Base-by-base conservation (phyloP, 2,888 invertebrate genomes). In the Ophion costatus region DNA sequence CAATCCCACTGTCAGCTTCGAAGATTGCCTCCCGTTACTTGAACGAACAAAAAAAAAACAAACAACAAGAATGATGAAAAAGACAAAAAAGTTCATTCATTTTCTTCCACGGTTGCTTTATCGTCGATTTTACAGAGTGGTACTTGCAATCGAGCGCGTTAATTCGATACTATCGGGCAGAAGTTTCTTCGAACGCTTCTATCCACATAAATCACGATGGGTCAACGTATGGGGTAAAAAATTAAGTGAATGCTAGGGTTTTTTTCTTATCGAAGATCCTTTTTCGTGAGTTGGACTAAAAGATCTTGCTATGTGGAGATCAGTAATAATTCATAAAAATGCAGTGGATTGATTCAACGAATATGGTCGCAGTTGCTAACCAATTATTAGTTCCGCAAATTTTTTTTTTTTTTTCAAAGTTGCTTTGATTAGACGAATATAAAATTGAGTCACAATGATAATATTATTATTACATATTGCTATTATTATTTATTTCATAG, bases 1-100 rank as follows among this genome's bases (percentile, higher is more conserved):
- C 73, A 24, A 74, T 45, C 42, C 10, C 7, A 61, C 61, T 63
- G 59, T 73, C 71, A 73, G 71, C 22, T 73, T 22, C 20, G n/a
- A 17, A 33, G 56, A 57, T 56, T 73, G 1, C 14, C 42, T 22
- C 38, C 42, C 17, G 22, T 42, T 73, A 22, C 57, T 42, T 10
- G 14, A 17, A 6, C n/a, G 14, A 73, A 73, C 14, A 22, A 71
- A 59, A 20, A 59, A 20, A 59, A 59, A 59, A 22, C 6, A 59
- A 45, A 51, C 4, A 51, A 51, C 17, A 51, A 6, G 42, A 45
- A 51, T 51, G 17, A 51, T 51, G 1, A 22, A 59, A 17, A 51
- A 11, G 14, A 9, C 9, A 14, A 45, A 17, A 51, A 51, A 51
- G n/a, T 17, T 51, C 2, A 11, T 24, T 69, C 17, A 24, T 45